Evolutionary conservation across 2,888 invertebrate genomes (phyloP).

Genomic region (Bedellia somnulentella): DNA sequence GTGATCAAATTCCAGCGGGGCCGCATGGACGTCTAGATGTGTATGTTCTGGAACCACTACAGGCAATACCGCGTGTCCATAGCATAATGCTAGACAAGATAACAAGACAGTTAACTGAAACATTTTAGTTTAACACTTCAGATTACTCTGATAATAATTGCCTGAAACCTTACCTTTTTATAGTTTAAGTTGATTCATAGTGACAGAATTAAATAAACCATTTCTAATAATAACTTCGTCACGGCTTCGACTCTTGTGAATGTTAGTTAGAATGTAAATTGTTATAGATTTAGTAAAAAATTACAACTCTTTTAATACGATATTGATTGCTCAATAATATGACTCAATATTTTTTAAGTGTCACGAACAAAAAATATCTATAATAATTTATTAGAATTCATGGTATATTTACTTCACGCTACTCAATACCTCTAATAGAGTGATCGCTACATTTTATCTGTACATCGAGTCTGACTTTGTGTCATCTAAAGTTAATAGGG

Average conservation of each 20-base stretch:
- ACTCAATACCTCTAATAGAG: not conserved
- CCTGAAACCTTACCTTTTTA: conserved; percentile 25
- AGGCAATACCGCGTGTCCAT: conserved; percentile 27
- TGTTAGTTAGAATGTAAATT: not conserved
- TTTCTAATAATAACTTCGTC: conserved; percentile 30
- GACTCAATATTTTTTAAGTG: not conserved
- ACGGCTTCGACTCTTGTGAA: conserved; percentile 28
- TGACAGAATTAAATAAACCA: conserved; percentile 24
- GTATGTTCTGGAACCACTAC: conserved; percentile 19
- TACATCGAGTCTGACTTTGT: too few relatives aligned
- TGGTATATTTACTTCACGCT: not conserved
- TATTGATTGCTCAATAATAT: not conserved
- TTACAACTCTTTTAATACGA: not conserved
- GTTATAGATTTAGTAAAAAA: not conserved
- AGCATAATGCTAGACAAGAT: conserved; percentile 22
- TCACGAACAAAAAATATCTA: not conserved
- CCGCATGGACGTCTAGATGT: conserved; percentile 5
- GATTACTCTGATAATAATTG: conserved; percentile 19
- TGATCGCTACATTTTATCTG: too few relatives aligned
- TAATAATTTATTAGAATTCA: not conserved
- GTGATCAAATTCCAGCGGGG: conserved; percentile 20
- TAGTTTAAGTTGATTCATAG: conserved; percentile 29
- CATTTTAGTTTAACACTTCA: conserved; percentile 19
- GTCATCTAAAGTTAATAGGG: too few relatives aligned
- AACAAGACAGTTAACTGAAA: conserved; percentile 21